phyloP scores from a whole-genome alignment of 1,140 invertebrate genomes.

The Leptonema lineaticorne region DNA sequence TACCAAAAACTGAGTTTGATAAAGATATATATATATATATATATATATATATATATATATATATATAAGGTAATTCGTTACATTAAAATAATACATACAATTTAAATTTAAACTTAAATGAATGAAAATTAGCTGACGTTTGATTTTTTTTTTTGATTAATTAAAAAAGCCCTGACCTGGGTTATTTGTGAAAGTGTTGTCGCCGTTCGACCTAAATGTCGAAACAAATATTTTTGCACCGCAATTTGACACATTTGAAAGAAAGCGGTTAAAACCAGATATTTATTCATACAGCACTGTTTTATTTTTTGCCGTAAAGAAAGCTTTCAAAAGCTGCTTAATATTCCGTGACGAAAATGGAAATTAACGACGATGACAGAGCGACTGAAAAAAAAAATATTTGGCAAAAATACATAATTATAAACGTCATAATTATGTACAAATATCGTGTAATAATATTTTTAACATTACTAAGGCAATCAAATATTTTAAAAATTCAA shows the following conservation, averaged over 20 bases:
- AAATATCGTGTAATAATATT: too few relatives aligned
- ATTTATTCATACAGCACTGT: not conserved
- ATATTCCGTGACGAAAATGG: not conserved
- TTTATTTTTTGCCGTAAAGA: not conserved
- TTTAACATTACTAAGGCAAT: too few relatives aligned
- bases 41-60: too few relatives aligned
- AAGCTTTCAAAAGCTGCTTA: not conserved
- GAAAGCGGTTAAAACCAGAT: not conserved
- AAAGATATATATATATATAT: too few relatives aligned
- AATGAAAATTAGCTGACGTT: not conserved
- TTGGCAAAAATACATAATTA: not conserved
- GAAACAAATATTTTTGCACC: constrained; percentile 1
- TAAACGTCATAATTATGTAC: too few relatives aligned
- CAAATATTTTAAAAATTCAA: too few relatives aligned
- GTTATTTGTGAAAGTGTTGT: not conserved
- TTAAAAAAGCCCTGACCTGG: constrained; percentile 1
- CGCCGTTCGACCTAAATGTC: not conserved
- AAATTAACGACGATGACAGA: not conserved
- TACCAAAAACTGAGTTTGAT: too few relatives aligned
- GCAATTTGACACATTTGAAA: not conserved
- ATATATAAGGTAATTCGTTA: too few relatives aligned
- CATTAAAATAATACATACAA: too few relatives aligned
- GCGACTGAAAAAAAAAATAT: not conserved
- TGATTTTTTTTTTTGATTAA: not conserved
- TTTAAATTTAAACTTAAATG: too few relatives aligned